phyloP scores from a whole-genome alignment of 2,113 vertebrate species.

The Cololabis saira region DNA sequence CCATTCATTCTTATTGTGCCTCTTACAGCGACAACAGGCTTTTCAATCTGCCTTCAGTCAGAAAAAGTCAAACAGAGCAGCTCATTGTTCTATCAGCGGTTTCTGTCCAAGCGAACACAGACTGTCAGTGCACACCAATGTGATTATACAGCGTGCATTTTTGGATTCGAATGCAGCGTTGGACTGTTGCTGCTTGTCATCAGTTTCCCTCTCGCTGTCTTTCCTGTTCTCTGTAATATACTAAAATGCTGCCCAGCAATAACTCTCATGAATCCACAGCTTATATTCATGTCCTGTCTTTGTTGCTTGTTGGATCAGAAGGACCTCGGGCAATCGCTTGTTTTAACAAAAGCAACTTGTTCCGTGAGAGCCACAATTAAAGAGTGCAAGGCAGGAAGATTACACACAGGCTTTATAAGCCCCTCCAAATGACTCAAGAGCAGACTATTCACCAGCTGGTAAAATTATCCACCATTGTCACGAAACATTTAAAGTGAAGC shows the following conservation, averaged over 20 bases:
- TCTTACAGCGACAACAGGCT: no score
- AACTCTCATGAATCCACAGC: neutral
- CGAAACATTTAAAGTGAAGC: slow-evolving; percentile 54
- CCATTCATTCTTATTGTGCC: no score
- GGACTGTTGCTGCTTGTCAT: no score
- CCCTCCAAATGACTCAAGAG: slow-evolving; percentile 79
- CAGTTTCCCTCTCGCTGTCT: neutral
- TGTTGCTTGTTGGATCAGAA: slow-evolving; percentile 20
- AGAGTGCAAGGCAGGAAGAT: slow-evolving; percentile 71
- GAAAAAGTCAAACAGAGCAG: no score
- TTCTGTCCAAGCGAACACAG: neutral
- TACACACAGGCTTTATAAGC: slow-evolving; percentile 75
- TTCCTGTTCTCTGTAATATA: neutral
- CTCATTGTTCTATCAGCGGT: no score
- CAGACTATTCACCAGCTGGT: slow-evolving; percentile 73
- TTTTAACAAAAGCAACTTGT: slow-evolving; percentile 73
- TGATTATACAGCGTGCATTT: no score
- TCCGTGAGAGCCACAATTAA: slow-evolving; percentile 72
- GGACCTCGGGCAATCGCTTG: slow-evolving; percentile 50
- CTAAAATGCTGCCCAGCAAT: neutral
- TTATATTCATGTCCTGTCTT: slow-evolving; percentile 4
- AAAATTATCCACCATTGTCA: slow-evolving; percentile 68
- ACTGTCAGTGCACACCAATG: no score
- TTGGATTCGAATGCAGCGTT: no score
- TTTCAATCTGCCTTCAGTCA: no score